A percentile compares a stretch with the other conserved stretches of the same genome.
These are phyloP conservation scores for Philaethria dido DNA, from an alignment of 2,888 invertebrate genomes.

Conservation along the genomic window DNA sequence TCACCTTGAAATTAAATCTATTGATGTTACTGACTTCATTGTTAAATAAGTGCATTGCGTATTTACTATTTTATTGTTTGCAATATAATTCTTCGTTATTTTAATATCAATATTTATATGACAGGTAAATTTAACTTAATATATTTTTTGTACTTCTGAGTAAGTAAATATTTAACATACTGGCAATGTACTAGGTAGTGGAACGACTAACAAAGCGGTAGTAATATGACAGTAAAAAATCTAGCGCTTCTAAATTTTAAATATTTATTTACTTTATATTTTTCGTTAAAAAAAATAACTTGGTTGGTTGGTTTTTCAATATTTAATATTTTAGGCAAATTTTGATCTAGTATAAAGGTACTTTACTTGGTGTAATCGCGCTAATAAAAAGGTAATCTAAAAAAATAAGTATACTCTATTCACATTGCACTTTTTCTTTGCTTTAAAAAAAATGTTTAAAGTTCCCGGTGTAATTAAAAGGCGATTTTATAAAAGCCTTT, in stretches of 20 bases:
- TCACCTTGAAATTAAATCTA: conserved; percentile 10
- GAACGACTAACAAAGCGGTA: background rate
- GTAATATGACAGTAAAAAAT: background rate
- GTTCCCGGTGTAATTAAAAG: background rate
- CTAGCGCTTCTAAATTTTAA: background rate
- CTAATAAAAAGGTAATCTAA: background rate
- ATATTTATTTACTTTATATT: too few species aligned
- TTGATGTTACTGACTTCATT: conserved; percentile 8
- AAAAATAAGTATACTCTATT: background rate
- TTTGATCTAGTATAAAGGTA: too few species aligned
- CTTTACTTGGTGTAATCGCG: too few species aligned
- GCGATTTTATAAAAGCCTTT: background rate
- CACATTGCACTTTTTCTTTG: background rate
- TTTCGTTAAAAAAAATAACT: too few species aligned
- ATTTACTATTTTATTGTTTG: background rate
- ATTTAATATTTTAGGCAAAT: too few species aligned
- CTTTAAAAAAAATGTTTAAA: background rate
- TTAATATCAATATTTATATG: too few species aligned
- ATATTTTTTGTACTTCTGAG: background rate
- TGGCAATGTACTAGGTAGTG: background rate
- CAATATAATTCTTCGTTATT: too few species aligned
- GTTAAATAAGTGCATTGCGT: background rate
- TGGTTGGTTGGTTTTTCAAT: too few species aligned
- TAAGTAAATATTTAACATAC: background rate
- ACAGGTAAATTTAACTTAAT: too few species aligned